Conservation (phyloP, 2,797 vertebrate species). For the Halcyon smyrnensis region DNA sequence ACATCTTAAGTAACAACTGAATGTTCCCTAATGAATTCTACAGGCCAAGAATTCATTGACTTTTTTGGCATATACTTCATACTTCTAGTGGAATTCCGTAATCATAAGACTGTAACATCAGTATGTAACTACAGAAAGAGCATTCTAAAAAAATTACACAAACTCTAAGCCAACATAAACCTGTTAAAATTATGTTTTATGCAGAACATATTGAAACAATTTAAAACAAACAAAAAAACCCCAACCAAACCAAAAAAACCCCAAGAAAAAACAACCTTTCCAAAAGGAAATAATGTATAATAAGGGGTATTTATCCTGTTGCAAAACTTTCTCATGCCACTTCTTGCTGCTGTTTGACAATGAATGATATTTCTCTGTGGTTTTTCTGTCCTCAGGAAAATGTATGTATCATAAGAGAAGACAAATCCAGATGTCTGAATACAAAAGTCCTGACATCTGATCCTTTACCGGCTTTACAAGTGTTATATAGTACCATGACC, state of each 20-base stretch:
- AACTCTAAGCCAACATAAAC: conserved; percentile 44
- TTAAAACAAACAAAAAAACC: not conserved
- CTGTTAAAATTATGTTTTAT: conserved; percentile 17
- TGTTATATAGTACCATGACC: not conserved
- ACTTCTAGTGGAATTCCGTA: not conserved
- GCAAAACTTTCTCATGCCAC: conserved; percentile 1
- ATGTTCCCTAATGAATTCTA: conserved; percentile 5
- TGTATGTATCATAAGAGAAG: not conserved
- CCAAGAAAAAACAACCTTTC: not conserved
- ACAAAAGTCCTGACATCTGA: not conserved
- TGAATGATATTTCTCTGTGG: not conserved
- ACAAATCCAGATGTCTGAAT: not conserved
- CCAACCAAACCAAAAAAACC: not conserved
- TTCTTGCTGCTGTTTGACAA: not conserved
- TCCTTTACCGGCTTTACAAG: not conserved
- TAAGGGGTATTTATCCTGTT: not conserved
- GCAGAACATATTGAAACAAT: conserved; percentile 10
- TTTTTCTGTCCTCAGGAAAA: not conserved
- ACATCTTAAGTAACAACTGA: conserved; percentile 19
- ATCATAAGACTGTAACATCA: conserved; percentile 19
- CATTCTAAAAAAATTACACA: not conserved
- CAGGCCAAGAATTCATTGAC: conserved; percentile 5
- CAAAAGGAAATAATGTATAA: not conserved
- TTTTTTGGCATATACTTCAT: not conserved
- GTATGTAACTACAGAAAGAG: conserved; percentile 11